These are phyloP conservation scores for Drosophila azteca DNA, from an alignment of 1,140 invertebrate species.

Conservation along the genomic window DNA sequence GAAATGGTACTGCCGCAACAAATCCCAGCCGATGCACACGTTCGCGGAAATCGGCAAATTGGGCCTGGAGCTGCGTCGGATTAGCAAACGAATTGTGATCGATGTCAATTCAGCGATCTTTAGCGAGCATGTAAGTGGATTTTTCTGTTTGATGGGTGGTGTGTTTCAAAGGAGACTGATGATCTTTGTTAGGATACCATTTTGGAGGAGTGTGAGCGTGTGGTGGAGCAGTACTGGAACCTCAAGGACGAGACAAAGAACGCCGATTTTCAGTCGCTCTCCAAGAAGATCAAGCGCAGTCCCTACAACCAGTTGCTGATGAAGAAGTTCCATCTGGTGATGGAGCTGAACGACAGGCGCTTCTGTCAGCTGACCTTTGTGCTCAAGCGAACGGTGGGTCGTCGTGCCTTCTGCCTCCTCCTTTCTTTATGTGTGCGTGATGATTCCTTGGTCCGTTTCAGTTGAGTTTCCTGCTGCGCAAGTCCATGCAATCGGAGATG, in stretches of 20 bases:
- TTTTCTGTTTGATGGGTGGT: neutral
- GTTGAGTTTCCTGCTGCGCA: conserved; percentile 66
- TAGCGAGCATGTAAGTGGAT: conserved; percentile 72
- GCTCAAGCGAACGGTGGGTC: conserved; percentile 75
- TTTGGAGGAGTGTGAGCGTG: conserved; percentile 76
- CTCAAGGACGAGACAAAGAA: conserved; percentile 75
- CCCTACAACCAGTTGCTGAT: conserved; percentile 80
- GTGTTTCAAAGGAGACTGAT: neutral
- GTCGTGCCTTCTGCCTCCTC: rapidly evolving
- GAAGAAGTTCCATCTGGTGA: conserved; percentile 72
- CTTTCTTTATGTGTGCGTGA: neutral
- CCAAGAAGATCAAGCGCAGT: conserved; percentile 81
- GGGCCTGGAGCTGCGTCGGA: conserved; percentile 72
- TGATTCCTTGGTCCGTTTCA: conserved; percentile 4
- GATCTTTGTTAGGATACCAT: conserved; percentile 60
- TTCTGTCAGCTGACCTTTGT: conserved; percentile 81
- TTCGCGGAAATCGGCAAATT: conserved; percentile 78
- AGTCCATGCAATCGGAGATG: conserved; percentile 75
- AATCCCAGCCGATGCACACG: conserved; percentile 82
- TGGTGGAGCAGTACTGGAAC: conserved; percentile 76
- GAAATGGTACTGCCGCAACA: conserved; percentile 83
- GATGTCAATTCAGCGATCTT: conserved; percentile 79
- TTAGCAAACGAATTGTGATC: conserved; percentile 77
- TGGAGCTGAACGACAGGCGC: conserved; percentile 73
- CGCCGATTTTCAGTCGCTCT: conserved; percentile 71